These are phyloP conservation scores for Ammodytes marinus DNA, from an alignment of 2,113 vertebrate species.

Conservation along the genomic window DNA sequence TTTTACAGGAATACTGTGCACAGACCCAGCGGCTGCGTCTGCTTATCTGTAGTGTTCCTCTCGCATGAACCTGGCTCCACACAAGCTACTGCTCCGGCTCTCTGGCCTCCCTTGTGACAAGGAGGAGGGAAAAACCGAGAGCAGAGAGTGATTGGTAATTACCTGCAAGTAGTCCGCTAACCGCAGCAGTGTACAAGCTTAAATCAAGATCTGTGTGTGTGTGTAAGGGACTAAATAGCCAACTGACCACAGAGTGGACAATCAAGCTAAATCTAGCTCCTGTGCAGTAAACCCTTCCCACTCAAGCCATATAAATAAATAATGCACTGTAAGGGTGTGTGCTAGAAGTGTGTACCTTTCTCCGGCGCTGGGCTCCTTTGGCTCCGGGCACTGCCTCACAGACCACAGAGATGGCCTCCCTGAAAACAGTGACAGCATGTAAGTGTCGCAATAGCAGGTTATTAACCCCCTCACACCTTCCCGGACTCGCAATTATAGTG, in stretches of 20 bases:
- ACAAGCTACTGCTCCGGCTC: slow-evolving; percentile 48
- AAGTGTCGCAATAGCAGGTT: slow-evolving; percentile 24
- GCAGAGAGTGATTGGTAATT: slow-evolving; percentile 69
- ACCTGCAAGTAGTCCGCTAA: slow-evolving; percentile 64
- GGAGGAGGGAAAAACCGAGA: slow-evolving; percentile 53
- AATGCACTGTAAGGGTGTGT: slow-evolving; percentile 67
- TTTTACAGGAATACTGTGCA: slow-evolving; percentile 62
- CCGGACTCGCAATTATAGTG: slow-evolving; percentile 34
- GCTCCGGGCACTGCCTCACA: slow-evolving; percentile 97
- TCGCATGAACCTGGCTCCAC: slow-evolving; percentile 45
- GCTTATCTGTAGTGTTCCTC: slow-evolving; percentile 48
- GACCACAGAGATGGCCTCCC: slow-evolving; percentile 97
- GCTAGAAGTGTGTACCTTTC: slow-evolving; percentile 88
- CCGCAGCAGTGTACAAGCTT: slow-evolving; percentile 62
- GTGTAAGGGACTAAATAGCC: slow-evolving; percentile 41
- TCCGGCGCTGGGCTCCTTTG: slow-evolving; percentile 93
- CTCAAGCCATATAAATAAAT: slow-evolving; percentile 81
- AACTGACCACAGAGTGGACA: slow-evolving; percentile 77
- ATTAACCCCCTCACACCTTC: slow-evolving; percentile 43
- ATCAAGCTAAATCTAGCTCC: slow-evolving; percentile 75
- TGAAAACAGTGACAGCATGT: slow-evolving; percentile 74
- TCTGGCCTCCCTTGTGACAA: slow-evolving; percentile 63
- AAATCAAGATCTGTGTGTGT: slow-evolving; percentile 49
- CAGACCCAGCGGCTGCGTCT: slow-evolving; percentile 46
- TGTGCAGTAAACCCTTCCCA: slow-evolving; percentile 70